Evolutionary conservation across 1,140 invertebrate species (phyloP).

Genomic region (Neodiprion virginianus): DNA sequence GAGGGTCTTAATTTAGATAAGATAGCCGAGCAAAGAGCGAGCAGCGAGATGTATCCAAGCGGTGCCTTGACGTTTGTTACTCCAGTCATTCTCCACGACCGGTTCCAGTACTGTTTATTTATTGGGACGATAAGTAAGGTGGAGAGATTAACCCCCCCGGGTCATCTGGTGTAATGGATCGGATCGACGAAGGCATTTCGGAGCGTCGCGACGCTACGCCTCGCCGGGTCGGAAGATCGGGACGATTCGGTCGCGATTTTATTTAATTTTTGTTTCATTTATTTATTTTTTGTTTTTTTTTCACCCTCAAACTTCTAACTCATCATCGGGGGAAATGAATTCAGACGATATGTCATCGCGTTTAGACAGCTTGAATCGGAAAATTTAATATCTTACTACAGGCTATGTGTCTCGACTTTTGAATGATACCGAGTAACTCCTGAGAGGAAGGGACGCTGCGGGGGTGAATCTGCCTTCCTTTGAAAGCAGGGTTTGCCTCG

Average conservation of each 20-base stretch:
- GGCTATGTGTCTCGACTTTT: not conserved
- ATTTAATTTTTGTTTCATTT: no score
- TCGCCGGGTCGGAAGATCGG: not conserved
- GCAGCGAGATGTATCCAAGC: no score
- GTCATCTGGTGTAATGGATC: not conserved
- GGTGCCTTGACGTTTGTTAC: no score
- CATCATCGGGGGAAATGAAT: no score
- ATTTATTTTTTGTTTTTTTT: no score
- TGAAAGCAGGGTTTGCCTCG: not conserved
- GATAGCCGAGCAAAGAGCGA: no score
- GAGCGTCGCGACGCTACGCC: not conserved
- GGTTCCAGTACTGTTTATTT: not conserved
- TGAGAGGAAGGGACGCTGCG: not conserved
- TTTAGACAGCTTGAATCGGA: not conserved
- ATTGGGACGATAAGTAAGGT: constrained; percentile 7
- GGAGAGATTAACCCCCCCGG: not conserved
- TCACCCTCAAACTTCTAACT: no score
- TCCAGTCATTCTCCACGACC: not conserved
- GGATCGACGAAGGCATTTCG: not conserved
- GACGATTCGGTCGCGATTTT: no score
- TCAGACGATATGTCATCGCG: no score
- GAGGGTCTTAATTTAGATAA: no score
- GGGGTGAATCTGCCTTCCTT: not conserved
- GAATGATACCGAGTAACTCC: not conserved
- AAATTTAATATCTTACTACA: not conserved